A percentile compares a stretch with the other conserved stretches of the same genome.
These are phyloP conservation scores for Cydia strobilella DNA, from an alignment of 1,140 invertebrate species.

Conservation along the genomic window DNA sequence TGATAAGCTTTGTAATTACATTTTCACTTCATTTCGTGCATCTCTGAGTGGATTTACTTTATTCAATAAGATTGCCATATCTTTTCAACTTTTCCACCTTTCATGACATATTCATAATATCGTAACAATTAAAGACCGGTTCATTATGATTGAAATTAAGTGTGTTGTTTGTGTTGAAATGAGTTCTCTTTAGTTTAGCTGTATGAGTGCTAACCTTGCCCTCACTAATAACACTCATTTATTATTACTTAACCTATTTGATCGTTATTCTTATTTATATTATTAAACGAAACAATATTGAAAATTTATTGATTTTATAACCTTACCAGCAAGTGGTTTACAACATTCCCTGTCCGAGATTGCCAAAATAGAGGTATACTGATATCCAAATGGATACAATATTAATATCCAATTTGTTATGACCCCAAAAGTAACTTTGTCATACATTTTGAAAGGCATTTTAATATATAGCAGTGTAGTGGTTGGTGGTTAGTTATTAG, in stretches of 20 bases:
- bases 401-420: no score
- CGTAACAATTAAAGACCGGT: constrained; percentile 13
- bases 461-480: no score
- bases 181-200: background rate
- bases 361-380: no score
- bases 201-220: background rate
- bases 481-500: no score
- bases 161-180: constrained; percentile 14
- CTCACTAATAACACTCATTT: background rate
- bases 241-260: background rate
- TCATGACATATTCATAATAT: background rate
- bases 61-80: background rate
- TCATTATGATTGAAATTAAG: background rate
- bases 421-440: no score
- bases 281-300: no score
- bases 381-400: no score
- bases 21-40: constrained; percentile 34
- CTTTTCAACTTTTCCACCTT: background rate
- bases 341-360: no score
- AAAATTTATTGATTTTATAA: no score
- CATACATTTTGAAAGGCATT: no score
- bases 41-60: background rate
- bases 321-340: no score
- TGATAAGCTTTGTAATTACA: constrained; percentile 45
- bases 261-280: background rate